Evolutionary conservation across 2,888 invertebrate genomes (phyloP), one percentile per base, ranked within the genome.

Genomic region (Hypolimnas misippus): DNA sequence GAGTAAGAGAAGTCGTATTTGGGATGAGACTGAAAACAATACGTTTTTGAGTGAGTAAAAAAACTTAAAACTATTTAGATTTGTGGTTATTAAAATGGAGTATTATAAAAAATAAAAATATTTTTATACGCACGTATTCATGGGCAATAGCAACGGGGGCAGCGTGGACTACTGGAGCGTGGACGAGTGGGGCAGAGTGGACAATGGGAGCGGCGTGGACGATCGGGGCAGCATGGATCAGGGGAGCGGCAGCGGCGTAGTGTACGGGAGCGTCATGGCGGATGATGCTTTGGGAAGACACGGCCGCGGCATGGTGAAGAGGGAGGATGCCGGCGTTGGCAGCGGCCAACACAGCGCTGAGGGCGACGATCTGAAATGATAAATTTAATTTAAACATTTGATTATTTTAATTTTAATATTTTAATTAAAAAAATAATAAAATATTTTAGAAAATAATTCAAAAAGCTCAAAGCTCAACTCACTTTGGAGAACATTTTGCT

Each of bases 1-100:
- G 94, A 93, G 83, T 94, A 94, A 16, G 93, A 87, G 83, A 93
- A 93, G 76, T 93, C 92, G 84, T 94, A 94, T 83, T 93, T 93
- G 63, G 94, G 94, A 82, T 94, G 93, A 44, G 93, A 88, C 93
- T 93, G 79, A 8, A 59, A 67, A 16, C 8, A 46, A 35, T 7
- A 12, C 0, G 6, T 42, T 29, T 14, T 17, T 65, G 33, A 16
- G 8, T 29, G 8, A 49, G 3, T 8, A 38, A 38, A 12, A 12
- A n/a, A 2, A 5, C 25, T 5, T 25, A 25, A 25, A 2, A 25
- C 25, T 25, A 25, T 25, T 25, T 25, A 25, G 25, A 25, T 3
- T 25, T 25, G 3, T 25, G 25, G 25, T 25, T 25, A 25, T 25
- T 25, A 25, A 25, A 5, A 3, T 25, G 2, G 5, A 25, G 25